Evolutionary conservation across 2,797 vertebrate species (phyloP).

Genomic region (Semotilus atromaculatus): DNA sequence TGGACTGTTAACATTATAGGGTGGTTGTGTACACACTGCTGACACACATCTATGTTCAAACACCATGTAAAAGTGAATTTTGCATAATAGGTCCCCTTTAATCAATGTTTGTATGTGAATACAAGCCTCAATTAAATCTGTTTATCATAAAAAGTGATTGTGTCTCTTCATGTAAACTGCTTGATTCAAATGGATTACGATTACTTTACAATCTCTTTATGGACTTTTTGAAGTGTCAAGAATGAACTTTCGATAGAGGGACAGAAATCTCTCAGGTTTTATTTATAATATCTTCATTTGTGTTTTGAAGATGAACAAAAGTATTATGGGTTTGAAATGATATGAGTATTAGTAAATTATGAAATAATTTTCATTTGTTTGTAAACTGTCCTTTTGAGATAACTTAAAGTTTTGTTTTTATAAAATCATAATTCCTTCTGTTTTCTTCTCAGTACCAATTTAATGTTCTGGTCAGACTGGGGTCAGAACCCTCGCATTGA

Average conservation of each 20-base stretch:
- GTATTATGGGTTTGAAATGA: neutral
- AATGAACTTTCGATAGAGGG: neutral
- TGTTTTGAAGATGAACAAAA: neutral
- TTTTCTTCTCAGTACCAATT: slow-evolving; percentile 66
- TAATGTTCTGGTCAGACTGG: slow-evolving; percentile 83
- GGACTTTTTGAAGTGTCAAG: neutral
- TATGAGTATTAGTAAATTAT: neutral
- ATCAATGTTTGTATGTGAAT: neutral
- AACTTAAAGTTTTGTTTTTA: neutral
- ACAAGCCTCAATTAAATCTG: neutral
- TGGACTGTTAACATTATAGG: too few species aligned
- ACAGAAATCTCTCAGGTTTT: neutral
- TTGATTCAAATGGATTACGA: neutral
- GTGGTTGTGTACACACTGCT: too few species aligned
- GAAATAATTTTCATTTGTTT: neutral
- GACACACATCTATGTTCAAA: too few species aligned
- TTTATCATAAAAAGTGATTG: neutral
- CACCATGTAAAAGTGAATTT: too few species aligned
- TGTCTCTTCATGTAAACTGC: neutral
- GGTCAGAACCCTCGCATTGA: slow-evolving; percentile 80
- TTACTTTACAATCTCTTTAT: neutral
- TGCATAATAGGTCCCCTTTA: too few species aligned
- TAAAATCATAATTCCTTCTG: neutral
- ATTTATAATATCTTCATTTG: neutral
- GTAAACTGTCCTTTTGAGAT: neutral